Conservation (phyloP, 2,113 vertebrate species). For the Rhadina sibilatrix region DNA sequence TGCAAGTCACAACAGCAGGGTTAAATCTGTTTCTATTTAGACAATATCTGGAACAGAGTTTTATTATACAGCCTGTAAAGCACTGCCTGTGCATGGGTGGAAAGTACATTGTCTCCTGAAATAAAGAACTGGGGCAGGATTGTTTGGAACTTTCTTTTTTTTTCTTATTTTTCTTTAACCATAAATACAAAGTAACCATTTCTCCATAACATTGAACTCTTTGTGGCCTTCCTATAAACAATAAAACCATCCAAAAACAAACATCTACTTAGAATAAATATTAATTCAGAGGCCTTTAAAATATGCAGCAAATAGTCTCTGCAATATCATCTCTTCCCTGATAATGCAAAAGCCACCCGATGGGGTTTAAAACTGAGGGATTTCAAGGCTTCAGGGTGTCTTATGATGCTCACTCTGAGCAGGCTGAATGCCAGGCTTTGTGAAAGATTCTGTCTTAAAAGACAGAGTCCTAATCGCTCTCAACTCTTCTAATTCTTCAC, state of each 20-base stretch:
- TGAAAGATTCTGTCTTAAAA: constrained; percentile 22
- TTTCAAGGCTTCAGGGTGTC: constrained; percentile 49
- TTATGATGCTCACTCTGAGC: background rate
- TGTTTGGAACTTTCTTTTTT: constrained; percentile 57
- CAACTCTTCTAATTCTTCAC: constrained; percentile 45
- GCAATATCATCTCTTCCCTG: constrained; percentile 7
- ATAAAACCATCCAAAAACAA: constrained; percentile 54
- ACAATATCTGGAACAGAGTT: constrained; percentile 59
- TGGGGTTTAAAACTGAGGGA: constrained; percentile 10
- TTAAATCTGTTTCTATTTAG: constrained; percentile 72
- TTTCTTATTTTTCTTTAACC: constrained; percentile 29
- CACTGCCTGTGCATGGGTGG: constrained; percentile 58
- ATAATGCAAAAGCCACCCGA: constrained; percentile 46
- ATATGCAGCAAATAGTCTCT: constrained; percentile 42
- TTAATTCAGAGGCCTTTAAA: constrained; percentile 53
- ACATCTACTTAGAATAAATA: constrained; percentile 60
- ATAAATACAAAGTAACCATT: constrained; percentile 62
- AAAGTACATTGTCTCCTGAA: constrained; percentile 67
- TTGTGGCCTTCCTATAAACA: constrained; percentile 65
- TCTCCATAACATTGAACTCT: constrained; percentile 60
- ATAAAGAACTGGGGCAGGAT: constrained; percentile 58
- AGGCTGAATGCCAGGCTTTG: constrained; percentile 19
- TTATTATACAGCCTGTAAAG: constrained; percentile 57
- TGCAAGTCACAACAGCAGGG: constrained; percentile 52
- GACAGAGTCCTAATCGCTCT: constrained; percentile 29